Evolutionary conservation across 2,113 vertebrate species (phyloP), one percentile per base, ranked within the genome.

Genomic region (Arizona elegans): DNA sequence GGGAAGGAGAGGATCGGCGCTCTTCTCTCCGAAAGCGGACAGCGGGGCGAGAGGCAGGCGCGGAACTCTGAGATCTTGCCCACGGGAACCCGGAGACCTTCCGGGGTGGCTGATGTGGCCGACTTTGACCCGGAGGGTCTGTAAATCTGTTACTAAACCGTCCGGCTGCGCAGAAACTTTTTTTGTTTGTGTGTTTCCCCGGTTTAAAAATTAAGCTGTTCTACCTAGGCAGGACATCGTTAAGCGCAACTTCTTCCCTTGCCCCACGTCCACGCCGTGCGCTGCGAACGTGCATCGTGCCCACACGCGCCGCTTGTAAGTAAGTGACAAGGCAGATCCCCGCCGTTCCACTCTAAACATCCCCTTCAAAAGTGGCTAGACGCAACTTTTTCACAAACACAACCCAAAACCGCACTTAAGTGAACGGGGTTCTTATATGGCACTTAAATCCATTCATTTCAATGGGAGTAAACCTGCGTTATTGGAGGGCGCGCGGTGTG

Each of bases 201-300:
- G 88, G 91, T 19, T 93, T 92, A 92, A 93, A 89, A 47, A 92
- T 92, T 92, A 93, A 92, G 5, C 93, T 33, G 70, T 15, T 33
- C 3, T 47, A 47, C 43, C 43, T n/a, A 24, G 58, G 58, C 50
- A 56, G 10, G 33, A 12, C 19, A 13, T 21, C 2, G 21, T n/a
- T 26, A 53, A 87, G 59, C 59, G 15, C 59, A 3, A 21, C 11
- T 70, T 65, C 33, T 33, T 38, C 33, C 58, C 26, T 19, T 50
- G 53, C 59, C 17, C 19, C 91, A 75, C 87, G 50, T 70, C 33
- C 62, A 10, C 33, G 3, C 62, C 26, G 8, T 38, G 29, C 85
- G 55, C 55, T 21, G 81, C 8, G 58, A 62, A 52, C 26, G 2
- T n/a, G 19, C 43, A 3, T 56, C 15, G 3, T 24, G 43, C 15